A percentile compares a stretch with the other conserved stretches of the same genome.
These are phyloP conservation scores for Slavum lentiscoides DNA, from an alignment of 2,888 invertebrate species.

Conservation along the genomic window DNA sequence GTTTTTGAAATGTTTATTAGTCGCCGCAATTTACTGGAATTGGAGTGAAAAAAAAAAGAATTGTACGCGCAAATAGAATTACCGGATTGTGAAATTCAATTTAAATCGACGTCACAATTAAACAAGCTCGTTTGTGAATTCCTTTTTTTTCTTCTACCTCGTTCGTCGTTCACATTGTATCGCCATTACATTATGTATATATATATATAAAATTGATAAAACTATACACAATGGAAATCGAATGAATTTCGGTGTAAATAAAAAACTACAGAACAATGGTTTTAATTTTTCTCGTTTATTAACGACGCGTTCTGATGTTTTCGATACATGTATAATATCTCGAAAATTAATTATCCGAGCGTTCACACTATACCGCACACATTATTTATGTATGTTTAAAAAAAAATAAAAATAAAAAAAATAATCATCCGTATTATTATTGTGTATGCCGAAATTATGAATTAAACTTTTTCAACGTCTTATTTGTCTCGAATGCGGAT, in stretches of 20 bases:
- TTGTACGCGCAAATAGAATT: neutral
- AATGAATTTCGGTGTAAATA: neutral
- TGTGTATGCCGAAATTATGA: no score
- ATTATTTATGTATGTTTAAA: no score
- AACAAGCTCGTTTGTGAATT: neutral
- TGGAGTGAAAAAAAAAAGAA: neutral
- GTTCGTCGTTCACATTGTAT: neutral
- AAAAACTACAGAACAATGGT: neutral
- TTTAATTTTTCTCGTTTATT: neutral
- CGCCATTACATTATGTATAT: neutral
- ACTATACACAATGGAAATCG: neutral
- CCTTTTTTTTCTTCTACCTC: neutral
- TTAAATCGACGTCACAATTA: constrained; percentile 10
- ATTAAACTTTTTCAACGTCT: no score
- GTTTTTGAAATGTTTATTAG: neutral
- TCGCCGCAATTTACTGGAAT: neutral
- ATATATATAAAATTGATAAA: neutral
- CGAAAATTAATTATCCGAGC: neutral
- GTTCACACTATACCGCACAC: no score
- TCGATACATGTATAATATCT: neutral
- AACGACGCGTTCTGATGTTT: no score
- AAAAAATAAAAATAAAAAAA: no score
- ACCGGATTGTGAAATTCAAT: neutral
- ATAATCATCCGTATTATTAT: no score
- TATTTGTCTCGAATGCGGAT: no score